Evolutionary conservation across 2,888 invertebrate genomes (phyloP).

Genomic region (Rhogogaster chlorosoma): DNA sequence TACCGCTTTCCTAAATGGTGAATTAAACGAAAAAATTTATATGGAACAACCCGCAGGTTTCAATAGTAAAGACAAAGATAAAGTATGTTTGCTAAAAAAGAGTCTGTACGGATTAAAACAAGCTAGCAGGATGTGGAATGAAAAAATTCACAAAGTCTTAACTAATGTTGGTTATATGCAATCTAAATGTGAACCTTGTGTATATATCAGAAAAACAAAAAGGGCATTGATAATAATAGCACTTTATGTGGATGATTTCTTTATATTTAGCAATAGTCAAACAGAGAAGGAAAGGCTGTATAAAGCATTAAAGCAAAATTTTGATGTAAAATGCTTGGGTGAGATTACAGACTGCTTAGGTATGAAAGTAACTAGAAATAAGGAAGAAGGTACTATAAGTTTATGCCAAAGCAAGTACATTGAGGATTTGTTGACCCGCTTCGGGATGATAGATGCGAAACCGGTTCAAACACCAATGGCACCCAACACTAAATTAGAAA

Average conservation of each 20-base stretch:
- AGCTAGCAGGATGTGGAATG: too few relatives aligned
- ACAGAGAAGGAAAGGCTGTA: not conserved
- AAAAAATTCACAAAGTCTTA: not conserved
- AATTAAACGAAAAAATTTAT: too few relatives aligned
- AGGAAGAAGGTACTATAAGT: not conserved
- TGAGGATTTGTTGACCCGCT: not conserved
- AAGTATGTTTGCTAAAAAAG: too few relatives aligned
- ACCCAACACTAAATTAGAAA: not conserved
- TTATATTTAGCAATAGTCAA: not conserved
- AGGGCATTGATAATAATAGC: not conserved
- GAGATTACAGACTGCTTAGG: not conserved
- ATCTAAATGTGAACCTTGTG: not conserved
- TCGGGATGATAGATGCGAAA: not conserved
- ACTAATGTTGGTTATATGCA: not conserved
- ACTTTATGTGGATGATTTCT: conserved; percentile 1
- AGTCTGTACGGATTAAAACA: too few relatives aligned
- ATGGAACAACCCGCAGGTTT: too few relatives aligned
- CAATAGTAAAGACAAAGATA: too few relatives aligned
- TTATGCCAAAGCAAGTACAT: not conserved
- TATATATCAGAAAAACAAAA: not conserved
- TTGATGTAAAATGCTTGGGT: not conserved
- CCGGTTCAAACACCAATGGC: not conserved
- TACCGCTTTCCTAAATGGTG: too few relatives aligned
- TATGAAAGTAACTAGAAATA: not conserved
- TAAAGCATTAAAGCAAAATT: not conserved